A percentile compares a stretch with the other conserved stretches of the same genome.
phyloP scores from a whole-genome alignment of 2,888 invertebrate species.

The Eretmocerus hayati region DNA sequence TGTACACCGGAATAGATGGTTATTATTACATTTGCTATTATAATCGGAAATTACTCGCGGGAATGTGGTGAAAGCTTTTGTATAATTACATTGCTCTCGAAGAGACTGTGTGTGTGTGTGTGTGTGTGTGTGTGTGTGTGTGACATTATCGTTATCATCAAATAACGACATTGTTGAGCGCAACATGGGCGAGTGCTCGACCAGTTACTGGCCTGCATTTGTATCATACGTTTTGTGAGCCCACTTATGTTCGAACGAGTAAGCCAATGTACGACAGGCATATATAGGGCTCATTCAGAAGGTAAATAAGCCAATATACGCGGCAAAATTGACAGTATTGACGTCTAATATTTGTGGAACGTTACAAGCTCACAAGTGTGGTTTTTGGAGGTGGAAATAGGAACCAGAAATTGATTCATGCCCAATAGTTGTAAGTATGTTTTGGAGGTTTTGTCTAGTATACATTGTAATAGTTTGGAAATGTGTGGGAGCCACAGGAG shows the following conservation, averaged over 20 bases:
- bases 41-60: slow-evolving; percentile 19
- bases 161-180: slow-evolving; percentile 17
- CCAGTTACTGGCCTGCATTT: too few relatives aligned
- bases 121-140: slow-evolving; percentile 1
- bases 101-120: neutral
- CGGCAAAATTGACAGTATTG: too few relatives aligned
- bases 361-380: too few relatives aligned
- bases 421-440: too few relatives aligned
- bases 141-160: slow-evolving; percentile 20
- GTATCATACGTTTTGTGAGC: too few relatives aligned
- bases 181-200: neutral
- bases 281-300: slow-evolving; percentile 11
- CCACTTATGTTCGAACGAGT: too few relatives aligned
- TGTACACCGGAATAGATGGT: slow-evolving; percentile 18
- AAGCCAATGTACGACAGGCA: neutral
- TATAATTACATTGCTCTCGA: slow-evolving; percentile 21
- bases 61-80: slow-evolving; percentile 10
- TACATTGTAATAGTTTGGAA: too few relatives aligned
- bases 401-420: too few relatives aligned
- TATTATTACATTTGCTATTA: slow-evolving; percentile 22
- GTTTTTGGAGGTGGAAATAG: too few relatives aligned
- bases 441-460: too few relatives aligned
- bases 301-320: slow-evolving; percentile 14
- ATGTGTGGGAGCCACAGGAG: too few relatives aligned
- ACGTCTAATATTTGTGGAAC: too few relatives aligned